These are phyloP conservation scores for Diarsia brunnea DNA, from an alignment of 2,888 invertebrate genomes.

Conservation along the genomic window DNA sequence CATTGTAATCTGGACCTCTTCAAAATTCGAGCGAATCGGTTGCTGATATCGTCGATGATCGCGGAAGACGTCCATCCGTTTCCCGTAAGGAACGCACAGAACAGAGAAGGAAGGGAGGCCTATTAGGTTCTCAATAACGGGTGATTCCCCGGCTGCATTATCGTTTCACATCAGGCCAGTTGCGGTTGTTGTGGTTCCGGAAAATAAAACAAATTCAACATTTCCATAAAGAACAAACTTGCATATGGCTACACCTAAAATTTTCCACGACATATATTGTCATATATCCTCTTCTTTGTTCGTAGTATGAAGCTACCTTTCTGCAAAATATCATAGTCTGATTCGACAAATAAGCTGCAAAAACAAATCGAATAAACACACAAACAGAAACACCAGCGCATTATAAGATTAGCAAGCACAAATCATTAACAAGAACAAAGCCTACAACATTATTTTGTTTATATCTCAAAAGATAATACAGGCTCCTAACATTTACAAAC, in stretches of 20 bases:
- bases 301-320: neutral
- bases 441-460: constrained; percentile 12
- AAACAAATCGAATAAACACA: neutral
- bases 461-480: constrained; percentile 14
- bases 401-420: constrained; percentile 4
- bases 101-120: too few relatives aligned
- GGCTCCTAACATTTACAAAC: constrained; percentile 9
- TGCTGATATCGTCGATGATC: too few relatives aligned
- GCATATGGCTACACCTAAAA: neutral
- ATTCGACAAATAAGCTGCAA: neutral
- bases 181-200: too few relatives aligned
- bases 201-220: too few relatives aligned
- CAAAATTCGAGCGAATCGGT: too few relatives aligned
- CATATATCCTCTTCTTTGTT: neutral
- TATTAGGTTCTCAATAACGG: too few relatives aligned
- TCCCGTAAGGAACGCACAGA: too few relatives aligned
- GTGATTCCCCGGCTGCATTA: too few relatives aligned
- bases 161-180: too few relatives aligned
- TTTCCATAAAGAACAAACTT: neutral
- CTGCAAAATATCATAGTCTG: neutral
- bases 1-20: too few relatives aligned
- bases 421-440: constrained; percentile 24
- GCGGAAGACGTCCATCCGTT: too few relatives aligned
- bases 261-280: too few relatives aligned
- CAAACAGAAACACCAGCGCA: neutral